Percentiles rank a stretch among this genome's conserved stretches.
Conservation (phyloP, 53 echinoderm and acorn worm genomes). For the Henricia sp. region DNA sequence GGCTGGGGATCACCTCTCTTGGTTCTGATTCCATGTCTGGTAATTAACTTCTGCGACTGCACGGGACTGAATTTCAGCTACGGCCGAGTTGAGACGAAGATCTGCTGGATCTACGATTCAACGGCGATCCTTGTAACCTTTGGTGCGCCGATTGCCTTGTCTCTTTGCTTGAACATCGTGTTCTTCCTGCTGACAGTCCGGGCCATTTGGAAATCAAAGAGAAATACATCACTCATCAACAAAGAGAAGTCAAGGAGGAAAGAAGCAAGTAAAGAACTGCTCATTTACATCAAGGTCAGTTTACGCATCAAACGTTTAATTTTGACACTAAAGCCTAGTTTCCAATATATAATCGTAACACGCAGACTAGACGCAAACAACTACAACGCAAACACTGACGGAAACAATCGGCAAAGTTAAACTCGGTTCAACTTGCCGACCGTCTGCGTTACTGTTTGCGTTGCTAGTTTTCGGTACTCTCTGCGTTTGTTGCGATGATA, state of each 20-base stretch:
- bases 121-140: conserved; percentile 30
- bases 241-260: background rate
- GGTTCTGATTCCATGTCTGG: conserved; percentile 28
- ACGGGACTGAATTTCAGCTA: conserved; percentile 36
- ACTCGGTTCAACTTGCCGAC: too few species aligned
- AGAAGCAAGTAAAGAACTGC: conserved; percentile 3
- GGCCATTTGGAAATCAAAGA: conserved; percentile 14
- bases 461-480: too few species aligned
- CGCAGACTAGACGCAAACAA: too few species aligned
- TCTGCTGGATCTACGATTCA: conserved; percentile 50
- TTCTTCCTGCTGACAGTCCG: conserved; percentile 9
- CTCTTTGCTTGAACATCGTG: conserved; percentile 8
- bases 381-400: too few species aligned
- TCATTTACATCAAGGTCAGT: conserved; percentile 25
- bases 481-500: too few species aligned
- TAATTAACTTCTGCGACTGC: conserved; percentile 57
- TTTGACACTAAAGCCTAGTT: background rate
- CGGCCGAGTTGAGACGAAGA: conserved; percentile 2
- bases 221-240: conserved; percentile 2
- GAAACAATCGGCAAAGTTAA: too few species aligned
- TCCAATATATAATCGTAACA: background rate
- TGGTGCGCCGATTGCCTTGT: conserved; percentile 32
- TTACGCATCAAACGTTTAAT: background rate
- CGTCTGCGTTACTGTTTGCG: too few species aligned
- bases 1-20: conserved; percentile 57